These are phyloP conservation scores for Helicolenus hilgendorfi DNA, from an alignment of 2,797 vertebrate genomes.

Conservation along the genomic window DNA sequence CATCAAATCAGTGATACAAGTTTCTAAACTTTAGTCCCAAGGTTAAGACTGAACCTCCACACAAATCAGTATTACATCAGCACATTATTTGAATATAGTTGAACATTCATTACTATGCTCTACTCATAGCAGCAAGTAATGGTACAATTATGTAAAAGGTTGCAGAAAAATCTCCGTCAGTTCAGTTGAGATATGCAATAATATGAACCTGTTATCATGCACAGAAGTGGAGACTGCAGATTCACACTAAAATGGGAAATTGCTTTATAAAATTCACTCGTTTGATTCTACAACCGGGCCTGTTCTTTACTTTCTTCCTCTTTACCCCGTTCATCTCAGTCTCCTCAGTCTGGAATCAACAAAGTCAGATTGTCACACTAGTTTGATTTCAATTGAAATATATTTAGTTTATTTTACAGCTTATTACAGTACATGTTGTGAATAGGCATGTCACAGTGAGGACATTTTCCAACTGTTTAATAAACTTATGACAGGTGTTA, in stretches of 20 bases:
- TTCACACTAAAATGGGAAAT: background rate
- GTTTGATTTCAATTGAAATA: background rate
- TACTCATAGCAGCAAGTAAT: background rate
- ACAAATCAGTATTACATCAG: background rate
- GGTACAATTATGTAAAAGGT: conserved; percentile 26
- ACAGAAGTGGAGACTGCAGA: background rate
- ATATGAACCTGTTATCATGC: conserved; percentile 10
- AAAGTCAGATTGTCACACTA: background rate
- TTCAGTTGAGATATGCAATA: background rate
- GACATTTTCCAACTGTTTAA: too few relatives aligned
- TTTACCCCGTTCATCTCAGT: background rate
- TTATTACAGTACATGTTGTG: background rate
- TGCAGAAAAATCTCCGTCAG: background rate
- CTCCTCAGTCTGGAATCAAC: background rate
- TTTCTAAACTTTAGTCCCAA: too few relatives aligned
- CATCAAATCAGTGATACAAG: background rate
- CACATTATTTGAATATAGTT: background rate
- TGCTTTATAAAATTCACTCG: conserved; percentile 7
- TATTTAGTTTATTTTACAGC: background rate
- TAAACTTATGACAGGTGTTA: too few relatives aligned
- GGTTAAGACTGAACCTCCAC: background rate
- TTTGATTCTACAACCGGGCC: background rate
- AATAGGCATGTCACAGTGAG: too few relatives aligned
- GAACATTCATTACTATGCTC: conserved; percentile 2
- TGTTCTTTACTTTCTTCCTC: background rate